These are phyloP conservation scores for Antechinus flavipes DNA, from an alignment of 2,113 vertebrate species.

Conservation along the genomic window DNA sequence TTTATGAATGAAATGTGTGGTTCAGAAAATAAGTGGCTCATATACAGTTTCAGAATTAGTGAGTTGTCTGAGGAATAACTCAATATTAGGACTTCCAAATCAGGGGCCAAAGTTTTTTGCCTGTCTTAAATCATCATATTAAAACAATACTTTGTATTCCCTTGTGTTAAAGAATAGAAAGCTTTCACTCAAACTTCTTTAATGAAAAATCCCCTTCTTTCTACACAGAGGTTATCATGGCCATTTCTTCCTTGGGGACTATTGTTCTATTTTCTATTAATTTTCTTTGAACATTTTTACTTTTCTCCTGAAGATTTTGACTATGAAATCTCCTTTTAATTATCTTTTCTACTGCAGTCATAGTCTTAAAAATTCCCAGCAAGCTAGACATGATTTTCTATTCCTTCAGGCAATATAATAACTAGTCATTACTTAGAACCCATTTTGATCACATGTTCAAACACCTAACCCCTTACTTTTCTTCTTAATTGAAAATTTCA, in stretches of 20 bases:
- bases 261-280: neutral
- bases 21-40: neutral
- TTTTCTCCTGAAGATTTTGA: neutral
- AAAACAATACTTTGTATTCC: neutral
- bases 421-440: neutral
- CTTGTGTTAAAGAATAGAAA: neutral
- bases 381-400: neutral
- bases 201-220: neutral
- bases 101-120: neutral
- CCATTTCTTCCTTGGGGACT: neutral
- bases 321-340: neutral
- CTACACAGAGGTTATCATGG: neutral
- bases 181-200: neutral
- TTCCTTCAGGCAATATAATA: neutral
- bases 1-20: neutral
- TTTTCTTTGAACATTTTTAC: neutral
- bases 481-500: neutral
- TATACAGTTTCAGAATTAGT: neutral
- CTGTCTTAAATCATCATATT: neutral
- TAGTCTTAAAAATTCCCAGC: neutral
- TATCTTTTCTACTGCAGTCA: neutral
- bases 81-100: neutral
- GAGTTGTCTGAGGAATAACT: neutral
- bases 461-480: neutral
- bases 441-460: neutral